These are phyloP conservation scores for Eidolon dupreanum DNA, from an alignment of 2,797 vertebrate genomes.

Conservation along the genomic window DNA sequence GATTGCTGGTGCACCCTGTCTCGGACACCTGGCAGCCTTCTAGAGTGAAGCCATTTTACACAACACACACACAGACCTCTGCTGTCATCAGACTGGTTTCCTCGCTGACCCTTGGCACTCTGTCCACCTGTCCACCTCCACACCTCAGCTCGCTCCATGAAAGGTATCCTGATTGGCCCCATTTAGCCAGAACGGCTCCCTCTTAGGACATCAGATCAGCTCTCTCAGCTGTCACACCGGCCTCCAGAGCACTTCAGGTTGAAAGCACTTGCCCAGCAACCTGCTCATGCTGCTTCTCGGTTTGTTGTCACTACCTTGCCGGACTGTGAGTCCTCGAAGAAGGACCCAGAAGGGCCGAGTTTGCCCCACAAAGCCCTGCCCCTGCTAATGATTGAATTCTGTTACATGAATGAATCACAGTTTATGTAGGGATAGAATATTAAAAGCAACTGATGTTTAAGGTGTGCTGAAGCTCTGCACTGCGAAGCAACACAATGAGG, in stretches of 20 bases:
- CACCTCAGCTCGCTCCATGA: not conserved
- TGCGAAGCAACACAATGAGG: not conserved
- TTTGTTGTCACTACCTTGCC: not conserved
- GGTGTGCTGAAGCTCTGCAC: not conserved
- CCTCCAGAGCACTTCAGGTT: not conserved
- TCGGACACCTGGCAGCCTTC: not conserved
- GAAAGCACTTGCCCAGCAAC: not conserved
- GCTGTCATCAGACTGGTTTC: not conserved
- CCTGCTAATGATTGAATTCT: not conserved
- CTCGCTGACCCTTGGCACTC: not conserved
- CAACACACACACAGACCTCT: not conserved
- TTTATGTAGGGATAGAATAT: not conserved
- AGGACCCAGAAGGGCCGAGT: not conserved
- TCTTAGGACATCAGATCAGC: not conserved
- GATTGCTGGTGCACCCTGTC: not conserved
- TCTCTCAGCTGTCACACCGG: not conserved
- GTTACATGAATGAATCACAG: not conserved
- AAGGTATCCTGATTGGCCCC: not conserved
- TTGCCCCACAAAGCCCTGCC: not conserved
- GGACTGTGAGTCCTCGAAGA: not conserved
- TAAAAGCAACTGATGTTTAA: conserved; percentile 7
- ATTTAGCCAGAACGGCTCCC: not conserved
- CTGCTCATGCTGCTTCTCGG: not conserved
- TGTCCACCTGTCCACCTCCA: not conserved
- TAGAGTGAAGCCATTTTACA: not conserved